Evolutionary conservation across 2,113 vertebrate genomes (phyloP), one percentile per base, ranked within the genome.

Genomic region (Bolborhynchus lineola): DNA sequence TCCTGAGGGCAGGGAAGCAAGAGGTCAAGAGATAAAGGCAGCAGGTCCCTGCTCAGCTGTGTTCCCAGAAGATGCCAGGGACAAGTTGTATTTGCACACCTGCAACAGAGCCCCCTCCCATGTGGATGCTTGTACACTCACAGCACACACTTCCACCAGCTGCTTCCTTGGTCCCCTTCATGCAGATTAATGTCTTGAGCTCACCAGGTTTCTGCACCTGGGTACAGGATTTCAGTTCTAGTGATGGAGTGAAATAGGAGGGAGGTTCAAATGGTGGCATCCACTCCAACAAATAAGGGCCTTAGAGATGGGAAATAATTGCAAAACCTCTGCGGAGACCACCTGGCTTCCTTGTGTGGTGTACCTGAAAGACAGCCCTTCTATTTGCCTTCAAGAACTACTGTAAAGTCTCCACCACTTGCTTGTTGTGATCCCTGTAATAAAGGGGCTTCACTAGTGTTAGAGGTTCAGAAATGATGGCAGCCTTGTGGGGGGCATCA

Each of bases 1-100:
- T 72, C 44, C 37, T 41, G 24, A 25, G 68, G 31, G 41, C 19
- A 39, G 23, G 39, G 33, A 87, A 85, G n/a, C 57, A 78, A 41
- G 67, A 91, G 87, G 87, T 80, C 87, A 96, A 29, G 92, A 96
- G 87, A 77, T 90, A 82, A 95, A 82, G 44, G 78, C 44, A 80
- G 37, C 0, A 0, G 3, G 9, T 59, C 59, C 70, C 41, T 18
- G 33, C 16, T n/a, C n/a, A 10, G 31, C 64, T 59, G 35, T 39
- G 49, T 8, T 95, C 87, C 87, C 85, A 91, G 82, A 44, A 84
- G 72, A 55, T 71, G 70, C 90, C 84, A 87, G 57, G 84, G 57
- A 37, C 3, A 19, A 78, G 62, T n/a, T 80, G 37, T 93, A 53
- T 91, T 95, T 96, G 59, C 93, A 88, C 90, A 90, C 82, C 91